Conservation (phyloP, 37 sponge, comb jelly and placozoan genomes). For the Beroe forskalii region DNA sequence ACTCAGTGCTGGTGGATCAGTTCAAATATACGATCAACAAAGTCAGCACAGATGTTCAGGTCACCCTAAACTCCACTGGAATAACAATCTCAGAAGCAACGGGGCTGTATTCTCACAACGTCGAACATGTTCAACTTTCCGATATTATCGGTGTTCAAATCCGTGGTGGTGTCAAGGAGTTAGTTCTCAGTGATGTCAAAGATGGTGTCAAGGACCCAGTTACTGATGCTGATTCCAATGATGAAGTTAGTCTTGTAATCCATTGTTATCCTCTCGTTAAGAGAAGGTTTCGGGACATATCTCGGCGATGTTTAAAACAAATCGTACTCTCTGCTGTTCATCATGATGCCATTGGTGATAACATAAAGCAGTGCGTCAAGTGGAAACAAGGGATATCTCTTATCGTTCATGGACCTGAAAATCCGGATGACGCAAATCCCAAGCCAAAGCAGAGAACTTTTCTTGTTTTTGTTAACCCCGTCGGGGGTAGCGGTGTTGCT, state of each 20-base stretch:
- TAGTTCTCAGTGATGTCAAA: background rate
- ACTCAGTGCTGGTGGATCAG: too few relatives aligned
- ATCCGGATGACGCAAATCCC: background rate
- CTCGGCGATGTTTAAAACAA: background rate
- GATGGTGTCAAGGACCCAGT: background rate
- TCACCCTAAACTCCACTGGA: background rate
- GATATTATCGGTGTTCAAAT: background rate
- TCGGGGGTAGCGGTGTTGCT: background rate
- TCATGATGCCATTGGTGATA: background rate
- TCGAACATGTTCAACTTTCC: background rate
- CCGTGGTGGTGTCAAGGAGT: background rate
- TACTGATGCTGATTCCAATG: background rate
- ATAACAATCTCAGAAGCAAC: background rate
- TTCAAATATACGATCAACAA: too few relatives aligned
- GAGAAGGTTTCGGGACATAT: background rate
- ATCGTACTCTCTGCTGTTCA: background rate
- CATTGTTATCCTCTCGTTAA: background rate
- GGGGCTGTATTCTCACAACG: background rate
- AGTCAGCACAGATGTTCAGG: too few relatives aligned
- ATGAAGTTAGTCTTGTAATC: background rate
- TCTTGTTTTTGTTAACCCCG: slow-evolving; percentile 24
- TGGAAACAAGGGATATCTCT: background rate
- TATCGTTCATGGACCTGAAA: background rate
- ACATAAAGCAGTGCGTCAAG: background rate
- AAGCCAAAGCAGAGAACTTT: background rate